Evolutionary conservation across 2,113 vertebrate genomes (phyloP).

Genomic region (Nyctereutes procyonoides): DNA sequence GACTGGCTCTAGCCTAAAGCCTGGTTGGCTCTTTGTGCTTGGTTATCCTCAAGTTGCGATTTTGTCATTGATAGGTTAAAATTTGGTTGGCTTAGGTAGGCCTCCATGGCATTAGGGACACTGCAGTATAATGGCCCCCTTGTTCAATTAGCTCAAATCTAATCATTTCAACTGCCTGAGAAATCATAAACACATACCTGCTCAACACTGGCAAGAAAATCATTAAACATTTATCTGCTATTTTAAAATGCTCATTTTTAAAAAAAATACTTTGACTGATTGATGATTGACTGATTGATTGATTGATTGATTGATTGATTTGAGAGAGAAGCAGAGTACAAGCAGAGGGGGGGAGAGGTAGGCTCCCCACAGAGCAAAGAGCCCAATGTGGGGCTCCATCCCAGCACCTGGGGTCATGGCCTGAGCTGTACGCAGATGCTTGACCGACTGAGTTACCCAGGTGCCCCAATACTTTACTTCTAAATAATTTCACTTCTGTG

Average conservation of each 20-base stretch:
- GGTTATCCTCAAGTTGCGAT: background rate
- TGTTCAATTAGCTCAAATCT: background rate
- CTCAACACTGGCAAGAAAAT: background rate
- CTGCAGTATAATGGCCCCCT: background rate
- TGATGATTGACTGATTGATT: too few relatives aligned
- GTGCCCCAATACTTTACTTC: background rate
- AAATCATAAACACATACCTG: background rate
- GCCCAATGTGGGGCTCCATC: too few relatives aligned
- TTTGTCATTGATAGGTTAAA: background rate
- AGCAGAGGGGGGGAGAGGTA: too few relatives aligned
- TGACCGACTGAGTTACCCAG: too few relatives aligned
- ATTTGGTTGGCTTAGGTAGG: background rate
- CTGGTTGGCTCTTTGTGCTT: background rate
- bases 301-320: too few relatives aligned
- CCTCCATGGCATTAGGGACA: too few relatives aligned
- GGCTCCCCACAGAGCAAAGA: too few relatives aligned
- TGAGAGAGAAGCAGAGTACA: too few relatives aligned
- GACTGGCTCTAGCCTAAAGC: background rate
- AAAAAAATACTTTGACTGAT: background rate
- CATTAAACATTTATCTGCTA: background rate
- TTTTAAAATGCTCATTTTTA: background rate
- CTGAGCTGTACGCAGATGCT: too few relatives aligned
- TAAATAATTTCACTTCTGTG: background rate
- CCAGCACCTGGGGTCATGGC: too few relatives aligned
- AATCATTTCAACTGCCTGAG: background rate